Evolutionary conservation across 2,113 vertebrate species (phyloP).

Genomic region (Engystomops pustulosus): DNA sequence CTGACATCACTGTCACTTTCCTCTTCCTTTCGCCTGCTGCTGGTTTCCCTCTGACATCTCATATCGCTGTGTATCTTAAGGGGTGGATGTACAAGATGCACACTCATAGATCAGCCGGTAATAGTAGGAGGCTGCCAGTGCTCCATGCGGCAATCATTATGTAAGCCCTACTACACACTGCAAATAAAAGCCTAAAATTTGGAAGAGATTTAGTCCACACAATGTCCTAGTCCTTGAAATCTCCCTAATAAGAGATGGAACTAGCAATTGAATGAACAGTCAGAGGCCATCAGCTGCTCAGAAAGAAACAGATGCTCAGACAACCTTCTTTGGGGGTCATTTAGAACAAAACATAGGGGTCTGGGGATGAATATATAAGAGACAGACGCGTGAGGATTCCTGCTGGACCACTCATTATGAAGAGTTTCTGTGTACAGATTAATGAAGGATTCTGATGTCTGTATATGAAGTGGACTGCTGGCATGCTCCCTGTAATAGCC

Average conservation of each 20-base stretch:
- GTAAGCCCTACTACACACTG: not conserved
- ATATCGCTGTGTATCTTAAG: not conserved
- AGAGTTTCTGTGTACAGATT: slow-evolving; percentile 9
- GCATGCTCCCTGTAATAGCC: not conserved
- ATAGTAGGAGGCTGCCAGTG: not conserved
- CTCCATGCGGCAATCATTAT: not conserved
- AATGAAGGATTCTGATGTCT: slow-evolving; percentile 23
- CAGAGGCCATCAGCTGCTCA: slow-evolving; percentile 28
- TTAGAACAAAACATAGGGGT: not conserved
- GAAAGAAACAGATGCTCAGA: slow-evolving; percentile 36
- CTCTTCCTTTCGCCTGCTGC: not conserved
- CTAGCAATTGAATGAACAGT: not conserved
- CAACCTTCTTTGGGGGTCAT: not conserved
- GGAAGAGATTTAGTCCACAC: not conserved
- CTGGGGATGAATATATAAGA: slow-evolving; percentile 20
- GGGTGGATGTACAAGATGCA: not conserved
- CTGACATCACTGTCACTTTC: not conserved
- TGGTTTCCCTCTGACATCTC: slow-evolving; percentile 18
- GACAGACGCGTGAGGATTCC: slow-evolving; percentile 27
- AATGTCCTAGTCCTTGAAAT: slow-evolving; percentile 28
- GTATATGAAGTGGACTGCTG: not conserved
- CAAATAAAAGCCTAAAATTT: not conserved
- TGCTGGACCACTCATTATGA: slow-evolving; percentile 24
- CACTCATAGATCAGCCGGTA: slow-evolving; percentile 20
- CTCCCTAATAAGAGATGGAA: not conserved